A percentile compares a stretch with the other conserved stretches of the same genome.
Conservation (phyloP, 2,888 invertebrate genomes). For the Ferrisia virgata region DNA sequence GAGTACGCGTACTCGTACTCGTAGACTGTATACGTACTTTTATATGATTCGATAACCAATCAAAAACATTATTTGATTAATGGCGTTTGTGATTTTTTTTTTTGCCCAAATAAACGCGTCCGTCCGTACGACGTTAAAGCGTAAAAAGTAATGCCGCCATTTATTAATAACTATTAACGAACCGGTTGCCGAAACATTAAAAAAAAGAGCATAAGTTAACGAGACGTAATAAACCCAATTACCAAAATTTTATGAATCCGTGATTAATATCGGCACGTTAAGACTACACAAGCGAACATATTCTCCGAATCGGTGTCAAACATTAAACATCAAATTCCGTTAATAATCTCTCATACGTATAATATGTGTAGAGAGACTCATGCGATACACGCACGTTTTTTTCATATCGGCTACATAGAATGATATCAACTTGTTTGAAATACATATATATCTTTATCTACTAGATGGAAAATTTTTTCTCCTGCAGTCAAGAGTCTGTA, state of each 20-base stretch:
- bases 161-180: conserved; percentile 30
- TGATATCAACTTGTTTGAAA: no score
- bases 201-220: conserved; percentile 22
- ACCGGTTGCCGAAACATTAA: conserved; percentile 11
- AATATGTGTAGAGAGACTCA: no score
- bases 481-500: no score
- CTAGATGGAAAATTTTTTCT: no score
- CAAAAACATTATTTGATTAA: background rate
- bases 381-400: no score
- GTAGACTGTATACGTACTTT: background rate
- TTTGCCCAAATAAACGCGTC: background rate
- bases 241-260: conserved; percentile 33
- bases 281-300: background rate
- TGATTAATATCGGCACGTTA: conserved; percentile 21
- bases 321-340: conserved; percentile 26
- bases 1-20: no score
- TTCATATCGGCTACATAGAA: no score
- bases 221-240: conserved; percentile 41
- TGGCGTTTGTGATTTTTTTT: background rate
- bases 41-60: background rate
- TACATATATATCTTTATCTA: no score
- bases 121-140: background rate
- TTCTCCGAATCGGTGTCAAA: conserved; percentile 2
- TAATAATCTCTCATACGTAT: background rate
- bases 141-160: background rate